Evolutionary conservation across 1,140 invertebrate species (phyloP).

Genomic region (Andrena cerasifolii): DNA sequence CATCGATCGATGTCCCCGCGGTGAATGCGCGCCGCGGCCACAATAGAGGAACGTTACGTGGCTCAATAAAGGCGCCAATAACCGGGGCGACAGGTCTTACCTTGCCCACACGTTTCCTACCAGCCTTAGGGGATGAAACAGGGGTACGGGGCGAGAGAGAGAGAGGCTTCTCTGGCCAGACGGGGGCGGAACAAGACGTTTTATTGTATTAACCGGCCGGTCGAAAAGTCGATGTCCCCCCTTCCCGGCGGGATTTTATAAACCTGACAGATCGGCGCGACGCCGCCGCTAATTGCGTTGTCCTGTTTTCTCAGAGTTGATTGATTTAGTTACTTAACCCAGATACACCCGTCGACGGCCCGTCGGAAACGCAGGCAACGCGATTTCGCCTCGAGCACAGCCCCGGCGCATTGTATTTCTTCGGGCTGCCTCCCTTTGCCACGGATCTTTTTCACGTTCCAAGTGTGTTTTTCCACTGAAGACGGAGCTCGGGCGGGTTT

Average conservation of each 20-base stretch:
- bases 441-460: no score
- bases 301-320: constrained; percentile 44
- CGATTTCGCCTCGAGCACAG: neutral
- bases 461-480: no score
- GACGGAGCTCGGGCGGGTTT: no score
- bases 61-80: neutral
- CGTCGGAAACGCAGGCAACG: constrained; percentile 7
- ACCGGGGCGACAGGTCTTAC: neutral
- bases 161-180: no score
- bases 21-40: neutral
- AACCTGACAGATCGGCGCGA: constrained; percentile 29
- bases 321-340: constrained; percentile 56
- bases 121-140: neutral
- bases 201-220: neutral
- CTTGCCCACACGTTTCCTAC: no score
- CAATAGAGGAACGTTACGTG: constrained; percentile 7
- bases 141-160: neutral
- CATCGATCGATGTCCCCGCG: constrained; percentile 12
- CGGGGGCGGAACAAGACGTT: neutral
- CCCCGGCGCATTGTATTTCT: constrained; percentile 1
- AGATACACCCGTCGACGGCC: constrained; percentile 9
- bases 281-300: constrained; percentile 43
- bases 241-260: constrained; percentile 20
- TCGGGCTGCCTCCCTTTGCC: neutral
- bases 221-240: neutral